phyloP scores from a whole-genome alignment of 2,797 vertebrate genomes.

The Antennarius maculatus region DNA sequence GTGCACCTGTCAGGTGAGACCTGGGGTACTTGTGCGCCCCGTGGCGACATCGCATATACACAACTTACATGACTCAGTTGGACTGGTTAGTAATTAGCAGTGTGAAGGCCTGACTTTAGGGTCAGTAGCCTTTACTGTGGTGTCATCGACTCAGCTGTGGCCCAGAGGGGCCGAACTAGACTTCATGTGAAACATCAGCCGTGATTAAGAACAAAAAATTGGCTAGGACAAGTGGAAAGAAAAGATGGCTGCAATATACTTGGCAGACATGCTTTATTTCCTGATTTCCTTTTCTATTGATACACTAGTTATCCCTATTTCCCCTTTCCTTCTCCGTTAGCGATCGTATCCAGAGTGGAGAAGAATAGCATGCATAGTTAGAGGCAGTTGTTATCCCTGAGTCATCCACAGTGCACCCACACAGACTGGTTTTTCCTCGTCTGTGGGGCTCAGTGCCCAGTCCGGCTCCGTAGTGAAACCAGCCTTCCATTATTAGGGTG shows the following conservation, averaged over 20 bases:
- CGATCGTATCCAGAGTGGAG: conserved; percentile 45
- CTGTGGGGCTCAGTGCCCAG: conserved; percentile 35
- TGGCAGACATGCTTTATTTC: conserved; percentile 18
- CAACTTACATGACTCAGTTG: conserved; percentile 38
- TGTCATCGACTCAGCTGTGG: conserved; percentile 51
- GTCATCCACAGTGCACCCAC: conserved; percentile 39
- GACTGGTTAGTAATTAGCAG: conserved; percentile 72
- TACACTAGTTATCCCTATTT: conserved; percentile 15
- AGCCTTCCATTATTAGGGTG: conserved; percentile 40
- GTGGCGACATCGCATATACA: not conserved
- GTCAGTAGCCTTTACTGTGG: conserved; percentile 40
- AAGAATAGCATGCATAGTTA: conserved; percentile 45
- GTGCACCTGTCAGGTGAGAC: conserved; percentile 94
- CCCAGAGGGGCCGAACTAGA: conserved; percentile 44
- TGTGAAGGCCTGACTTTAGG: conserved; percentile 55
- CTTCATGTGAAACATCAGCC: conserved; percentile 53
- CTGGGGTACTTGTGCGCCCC: conserved; percentile 23
- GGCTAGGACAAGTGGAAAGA: conserved; percentile 41
- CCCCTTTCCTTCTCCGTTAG: conserved; percentile 7
- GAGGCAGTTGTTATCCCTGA: conserved; percentile 43
- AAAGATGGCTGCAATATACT: conserved; percentile 26
- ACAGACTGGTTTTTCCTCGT: conserved; percentile 44
- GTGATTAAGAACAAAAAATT: conserved; percentile 66
- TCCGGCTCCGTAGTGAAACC: conserved; percentile 31
- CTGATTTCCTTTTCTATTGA: conserved; percentile 26